A percentile compares a stretch with the other conserved stretches of the same genome.
These are phyloP conservation scores for Solea solea DNA, from an alignment of 2,113 vertebrate species.

Conservation along the genomic window DNA sequence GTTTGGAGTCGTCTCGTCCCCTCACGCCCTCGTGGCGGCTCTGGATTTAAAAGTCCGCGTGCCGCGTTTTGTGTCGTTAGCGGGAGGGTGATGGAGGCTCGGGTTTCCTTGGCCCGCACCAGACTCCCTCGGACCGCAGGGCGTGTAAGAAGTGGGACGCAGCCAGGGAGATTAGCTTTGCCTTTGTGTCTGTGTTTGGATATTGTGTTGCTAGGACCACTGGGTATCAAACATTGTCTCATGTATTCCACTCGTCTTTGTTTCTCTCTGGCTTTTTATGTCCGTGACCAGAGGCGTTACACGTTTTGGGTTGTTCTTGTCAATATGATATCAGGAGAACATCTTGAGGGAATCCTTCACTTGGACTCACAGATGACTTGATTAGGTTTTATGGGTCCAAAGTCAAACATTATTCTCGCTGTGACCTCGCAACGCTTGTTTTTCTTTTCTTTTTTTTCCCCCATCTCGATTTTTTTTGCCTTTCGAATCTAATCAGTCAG, in stretches of 20 bases:
- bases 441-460: too few species aligned
- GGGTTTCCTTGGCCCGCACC: constrained; percentile 13
- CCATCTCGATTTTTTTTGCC: too few species aligned
- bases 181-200: constrained; percentile 23
- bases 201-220: constrained; percentile 24
- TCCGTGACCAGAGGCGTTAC: too few species aligned
- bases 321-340: too few species aligned
- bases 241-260: constrained; percentile 4
- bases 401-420: too few species aligned
- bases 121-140: background rate
- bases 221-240: background rate
- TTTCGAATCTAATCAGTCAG: too few species aligned
- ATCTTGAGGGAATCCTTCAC: too few species aligned
- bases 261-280: constrained; percentile 6
- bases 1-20: background rate
- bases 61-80: constrained; percentile 22
- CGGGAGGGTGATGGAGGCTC: constrained; percentile 2
- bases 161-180: constrained; percentile 33
- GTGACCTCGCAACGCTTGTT: too few species aligned
- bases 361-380: too few species aligned
- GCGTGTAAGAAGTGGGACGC: constrained; percentile 3
- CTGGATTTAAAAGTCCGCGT: constrained; percentile 13
- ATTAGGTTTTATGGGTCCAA: too few species aligned
- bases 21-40: background rate
- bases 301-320: too few species aligned